These are phyloP conservation scores for Pomacea maculata DNA, from an alignment of 1,140 invertebrate genomes.

Conservation along the genomic window DNA sequence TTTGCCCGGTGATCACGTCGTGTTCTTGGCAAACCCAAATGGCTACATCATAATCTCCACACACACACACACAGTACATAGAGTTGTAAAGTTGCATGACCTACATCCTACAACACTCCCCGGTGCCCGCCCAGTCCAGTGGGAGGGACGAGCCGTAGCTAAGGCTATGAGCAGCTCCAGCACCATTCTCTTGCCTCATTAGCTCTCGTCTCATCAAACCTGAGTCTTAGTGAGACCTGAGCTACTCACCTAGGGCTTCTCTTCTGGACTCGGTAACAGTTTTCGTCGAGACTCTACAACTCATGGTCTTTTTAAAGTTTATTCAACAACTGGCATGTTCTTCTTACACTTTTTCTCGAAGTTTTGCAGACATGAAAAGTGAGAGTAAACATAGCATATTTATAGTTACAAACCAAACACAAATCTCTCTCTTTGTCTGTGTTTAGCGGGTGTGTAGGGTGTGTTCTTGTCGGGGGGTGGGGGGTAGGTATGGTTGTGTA, in stretches of 20 bases:
- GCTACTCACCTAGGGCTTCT: background rate
- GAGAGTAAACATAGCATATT: background rate
- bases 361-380: too few species aligned
- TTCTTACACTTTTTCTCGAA: too few species aligned
- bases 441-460: background rate
- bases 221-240: too few species aligned
- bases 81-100: background rate
- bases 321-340: too few species aligned
- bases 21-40: too few species aligned
- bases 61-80: background rate
- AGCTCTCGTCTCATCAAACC: too few species aligned
- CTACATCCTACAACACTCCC: background rate
- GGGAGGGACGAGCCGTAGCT: background rate
- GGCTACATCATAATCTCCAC: background rate
- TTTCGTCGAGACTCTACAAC: background rate
- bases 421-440: background rate
- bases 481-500: background rate
- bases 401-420: background rate
- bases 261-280: background rate
- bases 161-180: background rate
- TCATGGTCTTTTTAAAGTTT: background rate
- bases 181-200: background rate
- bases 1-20: too few species aligned
- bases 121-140: too few species aligned
- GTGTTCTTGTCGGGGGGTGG: background rate